Evolutionary conservation across 1,140 invertebrate species (phyloP), one percentile per base, ranked within the genome.

Genomic region (Drosophila dunni): DNA sequence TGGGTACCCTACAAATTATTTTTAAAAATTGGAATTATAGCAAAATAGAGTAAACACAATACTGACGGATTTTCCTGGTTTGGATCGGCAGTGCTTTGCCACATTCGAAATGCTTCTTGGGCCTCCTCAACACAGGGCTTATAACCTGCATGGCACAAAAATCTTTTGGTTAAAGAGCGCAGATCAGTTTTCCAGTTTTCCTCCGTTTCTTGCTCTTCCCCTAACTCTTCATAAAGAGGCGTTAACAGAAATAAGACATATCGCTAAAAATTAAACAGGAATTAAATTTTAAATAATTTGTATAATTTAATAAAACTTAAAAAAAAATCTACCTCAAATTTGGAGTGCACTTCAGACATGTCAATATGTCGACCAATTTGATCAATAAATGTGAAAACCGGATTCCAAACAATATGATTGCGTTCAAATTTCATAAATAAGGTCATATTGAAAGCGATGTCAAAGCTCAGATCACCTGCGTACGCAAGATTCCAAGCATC

Each of bases 401-500:
- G 95, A 81, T 96, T 95, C 96, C 96, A 97, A 0, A 96, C 96
- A 0, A 96, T 91, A 68, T 95, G 95, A 58, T 95, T 94, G 11
- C 94, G 94, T 90, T 97, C 96, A 29, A 94, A 92, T 77, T 94
- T 95, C 66, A 97, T 92, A 75, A 96, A 96, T 24, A 95, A 88
- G 0, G 96, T 96, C 95, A 96, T 96, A 78, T 96, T 95, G 3
- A 96, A 92, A 0, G 96, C 96, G 1, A 94, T 94, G 0, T 93
- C 94, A 77, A 96, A 96, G 68, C 94, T 94, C 3, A 96, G 92
- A 71, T 96, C 95, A 0, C 96, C 96, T n/a, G 95, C 95, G 63
- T 96, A 96, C 0, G 96, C 96, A 7, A 97, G 92, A 89, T 96
- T 96, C 95, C 96, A 95, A 0, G 96, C 94, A 78, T 97, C 96